These are phyloP conservation scores for Chondrosia reniformis DNA, from an alignment of 37 sponge, comb jelly and placozoan species.

Conservation along the genomic window DNA sequence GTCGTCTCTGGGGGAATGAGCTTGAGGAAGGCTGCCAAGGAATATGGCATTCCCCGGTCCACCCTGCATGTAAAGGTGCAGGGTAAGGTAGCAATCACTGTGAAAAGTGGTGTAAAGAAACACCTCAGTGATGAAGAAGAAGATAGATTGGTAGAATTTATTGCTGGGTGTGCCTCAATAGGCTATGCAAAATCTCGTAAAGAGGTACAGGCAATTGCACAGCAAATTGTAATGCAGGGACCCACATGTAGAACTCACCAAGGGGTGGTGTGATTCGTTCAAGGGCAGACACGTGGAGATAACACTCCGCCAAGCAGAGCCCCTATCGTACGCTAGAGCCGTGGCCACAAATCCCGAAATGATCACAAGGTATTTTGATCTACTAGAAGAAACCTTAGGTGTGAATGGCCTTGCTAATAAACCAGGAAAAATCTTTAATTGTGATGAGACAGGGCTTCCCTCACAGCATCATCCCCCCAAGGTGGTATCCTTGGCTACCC, in stretches of 20 bases:
- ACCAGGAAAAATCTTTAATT: constrained; percentile 15
- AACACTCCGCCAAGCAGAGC: background rate
- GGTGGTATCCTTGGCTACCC: background rate
- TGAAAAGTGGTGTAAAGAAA: background rate
- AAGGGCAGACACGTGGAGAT: background rate
- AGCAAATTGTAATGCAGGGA: background rate
- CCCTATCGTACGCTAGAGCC: constrained; percentile 3
- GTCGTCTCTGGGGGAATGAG: background rate
- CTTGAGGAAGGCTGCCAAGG: background rate
- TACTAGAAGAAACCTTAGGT: constrained; percentile 3
- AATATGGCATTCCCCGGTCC: background rate
- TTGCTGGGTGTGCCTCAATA: background rate
- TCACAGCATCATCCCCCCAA: background rate
- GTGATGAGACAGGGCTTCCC: constrained; percentile 47
- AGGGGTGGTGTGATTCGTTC: constrained; percentile 46
- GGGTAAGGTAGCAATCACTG: background rate
- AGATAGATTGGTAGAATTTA: background rate
- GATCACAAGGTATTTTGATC: constrained; percentile 20
- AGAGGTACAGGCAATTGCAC: background rate
- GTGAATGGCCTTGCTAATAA: constrained; percentile 14
- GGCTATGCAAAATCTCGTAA: background rate
- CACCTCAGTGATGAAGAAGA: background rate
- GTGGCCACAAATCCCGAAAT: background rate
- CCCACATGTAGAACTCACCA: background rate
- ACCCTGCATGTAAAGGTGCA: background rate